These are phyloP conservation scores for Stegostoma tigrinum DNA, from an alignment of 2,113 vertebrate species.

Conservation along the genomic window DNA sequence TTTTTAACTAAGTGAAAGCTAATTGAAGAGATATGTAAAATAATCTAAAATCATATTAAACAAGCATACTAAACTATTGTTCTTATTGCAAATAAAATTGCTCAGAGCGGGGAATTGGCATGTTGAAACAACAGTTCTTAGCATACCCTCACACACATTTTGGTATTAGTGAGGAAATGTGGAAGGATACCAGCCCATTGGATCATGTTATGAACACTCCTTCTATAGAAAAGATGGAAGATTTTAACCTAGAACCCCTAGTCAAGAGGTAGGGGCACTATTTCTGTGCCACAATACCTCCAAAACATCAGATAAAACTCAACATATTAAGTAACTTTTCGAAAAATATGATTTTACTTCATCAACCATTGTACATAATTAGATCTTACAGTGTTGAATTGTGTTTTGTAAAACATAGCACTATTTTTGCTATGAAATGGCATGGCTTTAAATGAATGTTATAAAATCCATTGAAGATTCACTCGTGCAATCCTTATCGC, in stretches of 20 bases:
- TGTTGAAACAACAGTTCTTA: neutral
- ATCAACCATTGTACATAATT: neutral
- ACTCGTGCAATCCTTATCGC: neutral
- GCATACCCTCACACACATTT: no score
- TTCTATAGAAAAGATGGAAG: no score
- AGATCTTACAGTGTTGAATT: neutral
- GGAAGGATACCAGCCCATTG: no score
- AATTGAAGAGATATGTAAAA: neutral
- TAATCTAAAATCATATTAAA: neutral
- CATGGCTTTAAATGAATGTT: neutral
- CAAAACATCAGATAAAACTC: no score
- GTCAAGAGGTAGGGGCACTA: no score
- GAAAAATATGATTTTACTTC: neutral
- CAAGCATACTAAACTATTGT: neutral
- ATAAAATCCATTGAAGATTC: neutral
- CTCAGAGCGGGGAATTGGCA: neutral
- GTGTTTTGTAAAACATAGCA: neutral
- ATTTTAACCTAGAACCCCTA: no score
- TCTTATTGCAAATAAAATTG: neutral
- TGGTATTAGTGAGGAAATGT: no score
- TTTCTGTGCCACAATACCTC: no score
- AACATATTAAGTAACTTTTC: no score
- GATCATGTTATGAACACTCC: no score
- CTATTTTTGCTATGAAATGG: neutral
- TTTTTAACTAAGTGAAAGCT: neutral